A percentile compares a stretch with the other conserved stretches of the same genome.
Conservation (phyloP, 2,888 invertebrate genomes). For the Acronicta psi region DNA sequence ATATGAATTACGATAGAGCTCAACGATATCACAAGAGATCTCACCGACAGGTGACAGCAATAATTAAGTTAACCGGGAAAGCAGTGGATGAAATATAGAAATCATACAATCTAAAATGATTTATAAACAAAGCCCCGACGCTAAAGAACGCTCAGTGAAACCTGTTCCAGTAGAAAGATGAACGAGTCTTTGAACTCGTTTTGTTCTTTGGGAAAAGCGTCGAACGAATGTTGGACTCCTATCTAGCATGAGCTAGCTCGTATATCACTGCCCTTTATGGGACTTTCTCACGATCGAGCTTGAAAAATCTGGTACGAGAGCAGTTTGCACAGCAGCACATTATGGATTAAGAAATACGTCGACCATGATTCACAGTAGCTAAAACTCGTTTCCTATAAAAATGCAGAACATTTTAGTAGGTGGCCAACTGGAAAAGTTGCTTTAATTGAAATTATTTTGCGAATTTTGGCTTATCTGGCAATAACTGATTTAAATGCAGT, state of each 20-base stretch:
- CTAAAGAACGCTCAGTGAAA: conserved; percentile 36
- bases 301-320: conserved; percentile 39
- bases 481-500: no score
- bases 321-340: conserved; percentile 13
- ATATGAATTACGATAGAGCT: conserved; percentile 44
- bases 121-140: conserved; percentile 32
- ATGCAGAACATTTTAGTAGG: background rate
- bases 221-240: conserved; percentile 41
- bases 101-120: conserved; percentile 37
- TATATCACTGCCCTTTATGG: conserved; percentile 39
- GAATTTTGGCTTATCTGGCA: no score
- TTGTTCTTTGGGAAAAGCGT: conserved; percentile 48
- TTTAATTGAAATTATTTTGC: no score
- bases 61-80: conserved; percentile 5
- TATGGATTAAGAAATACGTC: conserved; percentile 24
- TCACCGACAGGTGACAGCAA: conserved; percentile 10
- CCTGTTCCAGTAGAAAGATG: conserved; percentile 44
- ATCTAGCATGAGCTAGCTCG: conserved; percentile 28
- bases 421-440: background rate
- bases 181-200: conserved; percentile 39
- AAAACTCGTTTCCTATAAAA: conserved; percentile 14
- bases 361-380: conserved; percentile 14
- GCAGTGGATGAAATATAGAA: conserved; percentile 21
- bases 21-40: conserved; percentile 15
- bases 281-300: conserved; percentile 49